Evolutionary conservation across 1,140 invertebrate genomes (phyloP).

Genomic region (Monomorium pharaonis): DNA sequence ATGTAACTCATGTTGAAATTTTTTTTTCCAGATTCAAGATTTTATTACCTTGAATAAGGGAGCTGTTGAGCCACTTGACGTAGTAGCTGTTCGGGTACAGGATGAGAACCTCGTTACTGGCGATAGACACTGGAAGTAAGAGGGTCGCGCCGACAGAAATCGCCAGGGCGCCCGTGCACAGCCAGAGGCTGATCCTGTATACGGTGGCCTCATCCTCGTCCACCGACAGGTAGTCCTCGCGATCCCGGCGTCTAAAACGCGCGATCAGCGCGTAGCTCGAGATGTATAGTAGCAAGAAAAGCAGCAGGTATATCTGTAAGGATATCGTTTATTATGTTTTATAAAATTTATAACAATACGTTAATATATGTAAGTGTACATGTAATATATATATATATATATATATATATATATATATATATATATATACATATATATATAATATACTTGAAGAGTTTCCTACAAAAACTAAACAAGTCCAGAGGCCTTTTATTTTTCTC

Average conservation of each 20-base stretch:
- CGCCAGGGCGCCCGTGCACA: constrained; percentile 96
- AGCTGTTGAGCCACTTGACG: constrained; percentile 99
- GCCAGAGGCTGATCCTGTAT: constrained; percentile 92
- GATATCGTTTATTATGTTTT: background rate
- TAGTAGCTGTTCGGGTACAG: constrained; percentile 97
- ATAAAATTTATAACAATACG: background rate
- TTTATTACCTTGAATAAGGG: constrained; percentile 98
- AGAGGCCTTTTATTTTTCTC: no score
- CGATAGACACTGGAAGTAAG: constrained; percentile 97
- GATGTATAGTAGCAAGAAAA: constrained; percentile 93
- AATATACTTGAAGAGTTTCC: background rate
- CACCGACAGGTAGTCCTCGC: constrained; percentile 91
- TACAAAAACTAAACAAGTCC: no score
- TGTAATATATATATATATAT: no score
- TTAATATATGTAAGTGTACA: no score
- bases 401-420: no score
- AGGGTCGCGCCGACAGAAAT: constrained; percentile 96
- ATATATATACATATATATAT: no score
- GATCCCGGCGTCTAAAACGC: constrained; percentile 90
- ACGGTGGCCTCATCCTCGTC: constrained; percentile 93
- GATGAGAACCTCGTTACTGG: constrained; percentile 97
- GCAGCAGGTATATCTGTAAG: constrained; percentile 92
- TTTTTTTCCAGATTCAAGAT: background rate
- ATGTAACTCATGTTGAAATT: background rate
- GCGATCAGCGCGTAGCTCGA: constrained; percentile 93